phyloP scores from a whole-genome alignment of 1,140 invertebrate species.

The Lepidurus arcticus region DNA sequence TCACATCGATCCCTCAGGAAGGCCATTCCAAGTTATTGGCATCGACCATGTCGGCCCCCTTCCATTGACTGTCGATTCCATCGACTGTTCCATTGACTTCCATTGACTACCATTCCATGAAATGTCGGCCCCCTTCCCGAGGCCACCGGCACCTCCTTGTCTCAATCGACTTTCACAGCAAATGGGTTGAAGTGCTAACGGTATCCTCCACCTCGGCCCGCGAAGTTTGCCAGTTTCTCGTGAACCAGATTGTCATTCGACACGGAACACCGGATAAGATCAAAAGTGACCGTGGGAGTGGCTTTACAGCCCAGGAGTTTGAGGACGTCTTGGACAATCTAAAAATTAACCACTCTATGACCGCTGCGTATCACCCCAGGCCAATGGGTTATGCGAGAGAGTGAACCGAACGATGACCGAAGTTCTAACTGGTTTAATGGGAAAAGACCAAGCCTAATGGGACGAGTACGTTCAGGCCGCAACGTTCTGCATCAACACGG shows the following conservation, averaged over 20 bases:
- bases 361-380: constrained; percentile 28
- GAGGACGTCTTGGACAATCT: constrained; percentile 11
- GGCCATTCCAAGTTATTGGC: constrained; percentile 39
- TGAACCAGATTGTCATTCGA: constrained; percentile 36
- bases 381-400: constrained; percentile 38
- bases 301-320: constrained; percentile 34
- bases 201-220: constrained; percentile 37
- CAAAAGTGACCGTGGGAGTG: constrained; percentile 36
- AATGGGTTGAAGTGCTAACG: constrained; percentile 39
- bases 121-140: too few relatives aligned
- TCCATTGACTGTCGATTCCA: too few relatives aligned
- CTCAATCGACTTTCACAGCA: constrained; percentile 40
- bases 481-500: constrained; percentile 40
- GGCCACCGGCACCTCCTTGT: constrained; percentile 41
- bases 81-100: too few relatives aligned
- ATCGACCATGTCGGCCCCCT: constrained; percentile 42
- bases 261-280: constrained; percentile 36
- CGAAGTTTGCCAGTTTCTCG: constrained; percentile 39
- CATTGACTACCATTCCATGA: too few relatives aligned
- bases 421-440: constrained; percentile 39
- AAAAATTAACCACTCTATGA: constrained; percentile 26
- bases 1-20: constrained; percentile 26
- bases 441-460: constrained; percentile 44
- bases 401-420: constrained; percentile 35
- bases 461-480: constrained; percentile 40